Evolutionary conservation across 1,140 invertebrate genomes (phyloP).

Genomic region (Brachionus rotundiformis): DNA sequence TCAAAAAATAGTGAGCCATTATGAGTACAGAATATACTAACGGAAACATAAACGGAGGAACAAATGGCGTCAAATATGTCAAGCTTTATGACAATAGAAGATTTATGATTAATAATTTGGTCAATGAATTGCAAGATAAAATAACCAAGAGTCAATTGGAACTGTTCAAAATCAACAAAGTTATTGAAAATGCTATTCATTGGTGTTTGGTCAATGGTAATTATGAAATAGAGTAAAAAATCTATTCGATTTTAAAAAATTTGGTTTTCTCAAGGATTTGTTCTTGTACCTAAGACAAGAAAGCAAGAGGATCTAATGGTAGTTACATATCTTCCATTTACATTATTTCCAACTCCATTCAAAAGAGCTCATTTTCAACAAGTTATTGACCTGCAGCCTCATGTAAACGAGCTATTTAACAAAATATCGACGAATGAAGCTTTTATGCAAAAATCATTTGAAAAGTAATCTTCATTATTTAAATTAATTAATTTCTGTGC

Average conservation of each 20-base stretch:
- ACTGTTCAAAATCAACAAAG: conserved; percentile 23
- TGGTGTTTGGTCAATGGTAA: conserved; percentile 50
- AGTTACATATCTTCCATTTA: conserved; percentile 47
- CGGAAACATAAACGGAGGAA: background rate
- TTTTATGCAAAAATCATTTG: conserved; percentile 31
- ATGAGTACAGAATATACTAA: background rate
- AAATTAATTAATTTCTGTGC: too few relatives aligned
- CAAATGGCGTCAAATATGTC: background rate
- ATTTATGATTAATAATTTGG: background rate
- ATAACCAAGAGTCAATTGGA: background rate
- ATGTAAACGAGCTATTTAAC: conserved; percentile 18
- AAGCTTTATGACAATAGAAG: background rate
- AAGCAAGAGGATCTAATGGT: conserved; percentile 15
- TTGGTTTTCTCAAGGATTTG: conserved; percentile 35
- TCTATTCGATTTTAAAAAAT: background rate
- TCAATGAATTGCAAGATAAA: background rate
- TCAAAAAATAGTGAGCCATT: background rate
- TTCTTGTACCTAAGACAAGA: conserved; percentile 43
- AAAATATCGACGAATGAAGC: conserved; percentile 6
- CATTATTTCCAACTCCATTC: conserved; percentile 46
- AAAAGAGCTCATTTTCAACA: conserved; percentile 2
- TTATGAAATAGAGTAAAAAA: background rate
- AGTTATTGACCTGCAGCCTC: conserved; percentile 24
- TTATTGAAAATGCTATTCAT: conserved; percentile 44
- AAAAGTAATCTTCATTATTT: conserved; percentile 29